A percentile compares a stretch with the other conserved stretches of the same genome.
phyloP scores from a whole-genome alignment of 2,797 vertebrate genomes.

The Clarias pachynema region DNA sequence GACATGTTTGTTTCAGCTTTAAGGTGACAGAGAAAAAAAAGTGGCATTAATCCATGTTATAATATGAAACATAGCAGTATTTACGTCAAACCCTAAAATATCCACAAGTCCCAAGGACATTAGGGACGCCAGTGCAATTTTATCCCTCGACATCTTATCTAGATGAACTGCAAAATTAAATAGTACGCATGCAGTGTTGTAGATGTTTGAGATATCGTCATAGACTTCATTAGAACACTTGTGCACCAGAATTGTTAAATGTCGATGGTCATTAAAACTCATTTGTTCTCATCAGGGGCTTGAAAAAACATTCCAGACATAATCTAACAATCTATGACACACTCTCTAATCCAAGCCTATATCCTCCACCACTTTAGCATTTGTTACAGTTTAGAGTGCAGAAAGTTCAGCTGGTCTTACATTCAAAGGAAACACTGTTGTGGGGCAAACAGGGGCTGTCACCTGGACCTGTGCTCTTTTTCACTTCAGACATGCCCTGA shows the following conservation, averaged over 20 bases:
- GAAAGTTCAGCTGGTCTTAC: conserved; percentile 11
- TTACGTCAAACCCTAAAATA: conserved; percentile 52
- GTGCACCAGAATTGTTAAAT: conserved; percentile 27
- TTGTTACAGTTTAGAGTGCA: conserved; percentile 31
- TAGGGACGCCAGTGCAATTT: conserved; percentile 29
- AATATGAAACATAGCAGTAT: conserved; percentile 37
- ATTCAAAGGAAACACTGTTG: conserved; percentile 37
- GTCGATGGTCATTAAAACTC: conserved; percentile 35
- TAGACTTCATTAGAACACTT: conserved; percentile 30
- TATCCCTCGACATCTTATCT: conserved; percentile 35
- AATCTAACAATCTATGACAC: conserved; percentile 31
- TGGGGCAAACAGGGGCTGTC: conserved; percentile 64
- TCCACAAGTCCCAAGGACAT: not conserved
- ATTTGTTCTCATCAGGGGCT: conserved; percentile 36
- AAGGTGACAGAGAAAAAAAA: conserved; percentile 27
- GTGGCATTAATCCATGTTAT: conserved; percentile 29
- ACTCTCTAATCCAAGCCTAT: conserved; percentile 28
- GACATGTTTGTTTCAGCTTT: conserved; percentile 35
- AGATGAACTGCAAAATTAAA: conserved; percentile 26
- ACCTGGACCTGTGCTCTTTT: conserved; percentile 60
- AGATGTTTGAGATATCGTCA: conserved; percentile 22
- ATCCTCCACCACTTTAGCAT: conserved; percentile 31
- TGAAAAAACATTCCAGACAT: conserved; percentile 14
- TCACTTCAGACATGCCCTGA: conserved; percentile 51
- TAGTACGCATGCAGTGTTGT: conserved; percentile 12